Evolutionary conservation across 2,888 invertebrate species (phyloP).

Genomic region (Scaptomyza tumidula): DNA sequence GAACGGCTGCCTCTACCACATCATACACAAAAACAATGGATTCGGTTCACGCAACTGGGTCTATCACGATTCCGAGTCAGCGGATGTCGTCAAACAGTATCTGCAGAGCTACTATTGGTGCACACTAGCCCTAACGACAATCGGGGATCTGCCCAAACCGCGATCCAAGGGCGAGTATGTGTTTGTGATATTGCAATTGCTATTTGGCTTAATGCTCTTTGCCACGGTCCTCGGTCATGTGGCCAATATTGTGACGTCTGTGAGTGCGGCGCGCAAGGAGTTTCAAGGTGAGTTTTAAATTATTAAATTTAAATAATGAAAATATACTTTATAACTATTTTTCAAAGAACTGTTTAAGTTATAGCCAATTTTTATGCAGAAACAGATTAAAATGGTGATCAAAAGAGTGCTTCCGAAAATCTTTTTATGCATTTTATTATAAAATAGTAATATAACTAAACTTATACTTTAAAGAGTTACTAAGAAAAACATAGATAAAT

Average conservation of each 20-base stretch:
- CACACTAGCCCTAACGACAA: slow-evolving; percentile 97
- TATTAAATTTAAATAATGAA: neutral
- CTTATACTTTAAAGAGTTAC: neutral
- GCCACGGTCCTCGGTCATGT: slow-evolving; percentile 98
- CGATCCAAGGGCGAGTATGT: slow-evolving; percentile 97
- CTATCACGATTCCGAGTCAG: slow-evolving; percentile 93
- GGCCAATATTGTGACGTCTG: slow-evolving; percentile 98
- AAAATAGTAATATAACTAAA: neutral
- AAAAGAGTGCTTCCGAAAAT: neutral
- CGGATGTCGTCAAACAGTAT: slow-evolving; percentile 97
- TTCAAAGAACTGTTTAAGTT: neutral
- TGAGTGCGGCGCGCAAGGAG: slow-evolving; percentile 98
- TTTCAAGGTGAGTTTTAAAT: slow-evolving; percentile 96
- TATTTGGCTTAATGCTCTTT: slow-evolving; percentile 97
- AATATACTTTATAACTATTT: neutral
- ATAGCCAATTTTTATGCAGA: neutral
- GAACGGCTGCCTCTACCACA: slow-evolving; percentile 99
- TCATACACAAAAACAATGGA: slow-evolving; percentile 97
- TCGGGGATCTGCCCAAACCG: slow-evolving; percentile 96
- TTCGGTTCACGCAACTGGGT: slow-evolving; percentile 97
- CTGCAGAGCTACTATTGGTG: slow-evolving; percentile 99
- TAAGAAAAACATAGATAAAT: neutral
- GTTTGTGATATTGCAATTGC: slow-evolving; percentile 96
- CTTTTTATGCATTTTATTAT: neutral
- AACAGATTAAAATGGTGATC: neutral